phyloP scores from a whole-genome alignment of 2,797 vertebrate species.

The Tinamus major region DNA sequence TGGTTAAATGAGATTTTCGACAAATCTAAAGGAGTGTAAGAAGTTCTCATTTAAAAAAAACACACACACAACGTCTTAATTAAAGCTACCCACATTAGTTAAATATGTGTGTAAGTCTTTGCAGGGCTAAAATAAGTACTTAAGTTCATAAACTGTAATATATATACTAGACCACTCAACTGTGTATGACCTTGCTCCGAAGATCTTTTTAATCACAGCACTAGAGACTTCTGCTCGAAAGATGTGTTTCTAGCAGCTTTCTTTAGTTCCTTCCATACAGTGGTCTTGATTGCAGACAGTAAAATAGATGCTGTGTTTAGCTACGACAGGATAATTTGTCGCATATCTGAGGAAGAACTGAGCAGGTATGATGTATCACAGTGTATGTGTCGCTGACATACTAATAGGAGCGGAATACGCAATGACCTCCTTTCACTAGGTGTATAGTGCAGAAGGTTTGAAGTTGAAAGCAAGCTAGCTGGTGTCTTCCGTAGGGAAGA shows the following conservation, averaged over 20 bases:
- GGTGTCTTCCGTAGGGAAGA: not conserved
- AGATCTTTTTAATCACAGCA: not conserved
- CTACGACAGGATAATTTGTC: not conserved
- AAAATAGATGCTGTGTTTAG: not conserved
- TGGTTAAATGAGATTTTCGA: not conserved
- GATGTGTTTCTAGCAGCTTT: not conserved
- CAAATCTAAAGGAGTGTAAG: not conserved
- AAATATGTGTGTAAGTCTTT: not conserved
- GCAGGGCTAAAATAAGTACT: not conserved
- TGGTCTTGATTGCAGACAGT: not conserved
- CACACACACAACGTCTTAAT: not conserved
- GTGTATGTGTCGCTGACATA: not conserved
- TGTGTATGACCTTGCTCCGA: not conserved
- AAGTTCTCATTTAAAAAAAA: not conserved
- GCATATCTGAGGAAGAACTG: not conserved
- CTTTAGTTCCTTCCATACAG: not conserved
- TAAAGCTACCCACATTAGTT: not conserved
- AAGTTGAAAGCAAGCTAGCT: not conserved
- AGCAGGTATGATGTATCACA: not conserved
- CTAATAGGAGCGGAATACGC: not conserved
- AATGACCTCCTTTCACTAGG: not conserved
- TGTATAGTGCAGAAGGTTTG: not conserved
- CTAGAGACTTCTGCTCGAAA: not conserved
- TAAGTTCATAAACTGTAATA: not conserved
- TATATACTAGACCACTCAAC: not conserved